Percentiles rank a stretch among this genome's conserved stretches.
Conservation (phyloP, 53 echinoderm and acorn worm genomes). For the Mesocentrotus franciscanus region DNA sequence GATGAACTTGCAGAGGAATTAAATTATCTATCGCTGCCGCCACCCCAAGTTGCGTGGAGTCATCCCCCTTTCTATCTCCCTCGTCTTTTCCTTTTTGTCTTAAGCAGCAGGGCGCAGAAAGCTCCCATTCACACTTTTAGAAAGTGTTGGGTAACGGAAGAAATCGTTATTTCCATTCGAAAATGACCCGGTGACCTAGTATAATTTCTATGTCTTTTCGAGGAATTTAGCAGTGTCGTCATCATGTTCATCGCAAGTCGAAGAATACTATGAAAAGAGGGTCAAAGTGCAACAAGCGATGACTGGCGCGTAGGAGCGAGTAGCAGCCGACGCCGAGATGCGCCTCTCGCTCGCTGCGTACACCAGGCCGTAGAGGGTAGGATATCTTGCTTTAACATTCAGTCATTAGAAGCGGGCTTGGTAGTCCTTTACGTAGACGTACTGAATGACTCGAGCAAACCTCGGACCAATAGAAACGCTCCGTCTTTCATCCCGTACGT, state of each 20-base stretch:
- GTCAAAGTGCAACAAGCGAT: slow-evolving; percentile 67
- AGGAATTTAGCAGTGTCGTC: slow-evolving; percentile 56
- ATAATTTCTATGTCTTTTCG: slow-evolving; percentile 58
- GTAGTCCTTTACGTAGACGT: slow-evolving; percentile 53
- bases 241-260: slow-evolving; percentile 52
- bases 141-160: slow-evolving; percentile 42
- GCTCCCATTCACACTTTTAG: slow-evolving; percentile 49
- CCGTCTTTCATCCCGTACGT: slow-evolving; percentile 52
- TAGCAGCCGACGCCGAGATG: slow-evolving; percentile 56
- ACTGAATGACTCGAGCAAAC: slow-evolving; percentile 56
- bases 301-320: slow-evolving; percentile 50
- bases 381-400: slow-evolving; percentile 9
- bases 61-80: slow-evolving; percentile 35
- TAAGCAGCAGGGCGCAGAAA: slow-evolving; percentile 34
- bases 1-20: slow-evolving; percentile 58
- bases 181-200: slow-evolving; percentile 54
- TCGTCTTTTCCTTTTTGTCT: slow-evolving; percentile 34
- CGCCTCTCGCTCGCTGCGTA: background rate
- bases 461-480: slow-evolving; percentile 67
- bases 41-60: slow-evolving; percentile 48
- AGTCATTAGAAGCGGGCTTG: slow-evolving; percentile 53
- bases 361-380: slow-evolving; percentile 34
- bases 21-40: slow-evolving; percentile 62
- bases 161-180: slow-evolving; percentile 42
- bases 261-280: slow-evolving; percentile 52